Percentiles rank a stretch among this genome's conserved stretches.
Evolutionary conservation across 2,113 vertebrate genomes (phyloP).

Genomic region (Pelmatolapia mariae): DNA sequence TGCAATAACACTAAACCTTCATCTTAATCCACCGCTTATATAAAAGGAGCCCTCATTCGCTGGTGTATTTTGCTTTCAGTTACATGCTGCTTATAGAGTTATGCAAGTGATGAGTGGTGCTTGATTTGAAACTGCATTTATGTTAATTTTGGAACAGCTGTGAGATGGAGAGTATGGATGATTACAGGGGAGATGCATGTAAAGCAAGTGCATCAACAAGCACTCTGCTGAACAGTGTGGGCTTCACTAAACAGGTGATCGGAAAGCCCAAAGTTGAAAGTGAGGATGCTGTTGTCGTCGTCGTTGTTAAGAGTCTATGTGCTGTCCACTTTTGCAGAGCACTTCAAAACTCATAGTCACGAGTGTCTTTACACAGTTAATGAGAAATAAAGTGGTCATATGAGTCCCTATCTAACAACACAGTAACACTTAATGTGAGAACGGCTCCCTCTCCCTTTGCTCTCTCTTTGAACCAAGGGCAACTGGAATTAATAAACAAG

Average conservation of each 20-base stretch:
- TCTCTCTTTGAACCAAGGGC: background rate
- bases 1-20: constrained; percentile 42
- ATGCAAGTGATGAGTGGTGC: constrained; percentile 34
- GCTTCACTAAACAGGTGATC: background rate
- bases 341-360: background rate
- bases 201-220: background rate
- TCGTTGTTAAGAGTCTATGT: background rate
- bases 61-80: constrained; percentile 5
- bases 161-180: constrained; percentile 6
- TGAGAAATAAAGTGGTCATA: background rate
- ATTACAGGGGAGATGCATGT: background rate
- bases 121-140: constrained; percentile 21
- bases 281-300: background rate
- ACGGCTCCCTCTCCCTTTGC: background rate
- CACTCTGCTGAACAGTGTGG: background rate
- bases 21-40: constrained; percentile 53
- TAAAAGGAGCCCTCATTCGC: constrained; percentile 35
- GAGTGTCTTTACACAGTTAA: background rate
- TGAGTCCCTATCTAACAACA: background rate
- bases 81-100: constrained; percentile 49
- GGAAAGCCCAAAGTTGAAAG: background rate
- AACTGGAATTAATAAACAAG: background rate
- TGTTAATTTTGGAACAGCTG: constrained; percentile 30
- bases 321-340: background rate
- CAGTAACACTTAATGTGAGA: background rate